Evolutionary conservation across 2,113 vertebrate genomes (phyloP).

Genomic region (Aphyosemion australe): DNA sequence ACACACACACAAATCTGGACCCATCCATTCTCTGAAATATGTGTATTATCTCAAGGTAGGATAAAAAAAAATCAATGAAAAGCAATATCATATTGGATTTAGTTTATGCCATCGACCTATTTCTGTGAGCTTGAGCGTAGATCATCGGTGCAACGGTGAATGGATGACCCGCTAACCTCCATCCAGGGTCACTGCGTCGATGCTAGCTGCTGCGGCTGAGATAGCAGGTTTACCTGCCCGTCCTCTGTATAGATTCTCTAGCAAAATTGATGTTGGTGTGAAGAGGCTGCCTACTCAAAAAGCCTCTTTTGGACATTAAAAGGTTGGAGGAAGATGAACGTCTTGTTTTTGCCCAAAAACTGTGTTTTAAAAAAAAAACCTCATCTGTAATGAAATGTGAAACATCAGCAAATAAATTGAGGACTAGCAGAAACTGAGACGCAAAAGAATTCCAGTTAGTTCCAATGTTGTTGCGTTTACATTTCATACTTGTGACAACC

Average conservation of each 20-base stretch:
- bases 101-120: conserved; percentile 70
- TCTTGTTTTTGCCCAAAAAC: background rate
- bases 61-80: conserved; percentile 73
- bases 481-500: no score
- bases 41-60: conserved; percentile 64
- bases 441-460: no score
- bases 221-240: conserved; percentile 22
- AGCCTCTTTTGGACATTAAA: background rate
- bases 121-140: conserved; percentile 50
- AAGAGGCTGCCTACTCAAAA: conserved; percentile 7
- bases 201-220: conserved; percentile 17
- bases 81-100: conserved; percentile 79
- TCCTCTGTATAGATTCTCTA: conserved; percentile 14
- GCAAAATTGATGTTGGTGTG: conserved; percentile 8
- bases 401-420: no score
- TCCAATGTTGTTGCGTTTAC: no score
- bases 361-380: no score
- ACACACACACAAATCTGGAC: background rate
- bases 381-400: no score
- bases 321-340: background rate
- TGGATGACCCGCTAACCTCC: conserved; percentile 59
- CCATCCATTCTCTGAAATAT: conserved; percentile 57
- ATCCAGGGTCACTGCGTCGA: conserved; percentile 49
- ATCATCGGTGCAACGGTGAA: conserved; percentile 60
- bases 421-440: no score